Conservation (phyloP, 64 coral and sea anemone species). For the Stylophora pistillata region DNA sequence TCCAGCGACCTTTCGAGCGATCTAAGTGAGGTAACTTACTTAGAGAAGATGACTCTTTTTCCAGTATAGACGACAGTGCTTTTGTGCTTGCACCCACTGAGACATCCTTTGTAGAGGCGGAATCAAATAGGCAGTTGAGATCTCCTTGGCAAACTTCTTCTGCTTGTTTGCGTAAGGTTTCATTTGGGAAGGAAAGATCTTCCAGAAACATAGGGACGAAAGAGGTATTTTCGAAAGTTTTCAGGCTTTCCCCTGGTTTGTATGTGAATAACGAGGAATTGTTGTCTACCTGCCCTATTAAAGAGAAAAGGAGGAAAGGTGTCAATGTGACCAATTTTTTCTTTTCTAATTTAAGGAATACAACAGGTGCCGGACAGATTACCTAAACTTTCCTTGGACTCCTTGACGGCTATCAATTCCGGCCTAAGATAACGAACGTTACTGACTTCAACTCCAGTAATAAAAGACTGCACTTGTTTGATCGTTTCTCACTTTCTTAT, state of each 20-base stretch:
- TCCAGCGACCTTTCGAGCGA: too few relatives aligned
- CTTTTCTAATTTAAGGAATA: too few relatives aligned
- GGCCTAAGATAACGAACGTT: too few relatives aligned
- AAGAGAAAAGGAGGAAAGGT: not conserved
- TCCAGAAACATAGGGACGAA: constrained; percentile 50
- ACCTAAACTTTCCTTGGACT: too few relatives aligned
- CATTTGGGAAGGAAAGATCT: constrained; percentile 12
- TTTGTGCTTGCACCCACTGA: constrained; percentile 41
- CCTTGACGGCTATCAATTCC: too few relatives aligned
- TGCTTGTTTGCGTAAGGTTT: constrained; percentile 9
- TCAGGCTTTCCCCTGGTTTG: not conserved
- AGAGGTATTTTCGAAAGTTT: constrained; percentile 28
- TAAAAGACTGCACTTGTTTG: too few relatives aligned
- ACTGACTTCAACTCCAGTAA: too few relatives aligned
- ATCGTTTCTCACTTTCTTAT: too few relatives aligned
- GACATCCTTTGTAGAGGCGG: constrained; percentile 29
- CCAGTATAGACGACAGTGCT: not conserved
- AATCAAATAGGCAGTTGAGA: constrained; percentile 36
- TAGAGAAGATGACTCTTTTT: constrained; percentile 24
- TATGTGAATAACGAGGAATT: constrained; percentile 35
- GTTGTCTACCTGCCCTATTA: constrained; percentile 40
- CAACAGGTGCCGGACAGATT: too few relatives aligned
- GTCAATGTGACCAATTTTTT: not conserved
- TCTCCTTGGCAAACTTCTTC: constrained; percentile 25
- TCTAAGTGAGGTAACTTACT: not conserved